Evolutionary conservation across 2,113 vertebrate genomes (phyloP).

Genomic region (Ptilorrhoa leucosticta): DNA sequence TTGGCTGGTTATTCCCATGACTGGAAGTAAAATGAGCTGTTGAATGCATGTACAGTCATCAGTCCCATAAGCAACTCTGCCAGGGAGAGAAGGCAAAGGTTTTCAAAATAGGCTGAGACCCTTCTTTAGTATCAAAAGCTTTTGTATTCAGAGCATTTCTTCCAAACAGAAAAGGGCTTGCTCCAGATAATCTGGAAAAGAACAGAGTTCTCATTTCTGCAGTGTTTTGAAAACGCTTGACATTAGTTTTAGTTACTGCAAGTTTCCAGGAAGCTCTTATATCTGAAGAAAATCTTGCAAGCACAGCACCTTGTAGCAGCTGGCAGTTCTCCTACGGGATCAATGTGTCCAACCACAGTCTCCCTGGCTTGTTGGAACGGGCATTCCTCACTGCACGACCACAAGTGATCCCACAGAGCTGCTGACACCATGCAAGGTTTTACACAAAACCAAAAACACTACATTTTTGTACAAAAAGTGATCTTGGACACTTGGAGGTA

Average conservation of each 20-base stretch:
- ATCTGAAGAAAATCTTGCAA: not conserved
- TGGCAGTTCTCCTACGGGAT: not conserved
- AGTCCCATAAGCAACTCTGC: not conserved
- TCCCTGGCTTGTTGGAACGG: not conserved
- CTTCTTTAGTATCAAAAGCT: not conserved
- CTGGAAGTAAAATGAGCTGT: not conserved
- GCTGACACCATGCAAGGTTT: not conserved
- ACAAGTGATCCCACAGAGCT: not conserved
- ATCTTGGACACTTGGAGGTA: rapidly evolving
- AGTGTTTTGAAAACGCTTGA: not conserved
- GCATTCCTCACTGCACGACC: not conserved
- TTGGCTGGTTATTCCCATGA: not conserved
- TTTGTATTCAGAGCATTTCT: not conserved
- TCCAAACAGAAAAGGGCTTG: not conserved
- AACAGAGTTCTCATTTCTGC: not conserved
- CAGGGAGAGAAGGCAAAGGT: not conserved
- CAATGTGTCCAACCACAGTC: not conserved
- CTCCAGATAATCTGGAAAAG: not conserved
- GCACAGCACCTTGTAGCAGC: not conserved
- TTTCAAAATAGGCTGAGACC: not conserved
- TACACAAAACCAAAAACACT: not conserved
- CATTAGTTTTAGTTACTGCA: not conserved
- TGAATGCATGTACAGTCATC: not conserved
- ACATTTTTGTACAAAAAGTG: not conserved
- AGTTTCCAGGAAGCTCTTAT: not conserved